Base-by-base conservation (phyloP, 1,140 invertebrate species). In the Theocolax elegans region DNA sequence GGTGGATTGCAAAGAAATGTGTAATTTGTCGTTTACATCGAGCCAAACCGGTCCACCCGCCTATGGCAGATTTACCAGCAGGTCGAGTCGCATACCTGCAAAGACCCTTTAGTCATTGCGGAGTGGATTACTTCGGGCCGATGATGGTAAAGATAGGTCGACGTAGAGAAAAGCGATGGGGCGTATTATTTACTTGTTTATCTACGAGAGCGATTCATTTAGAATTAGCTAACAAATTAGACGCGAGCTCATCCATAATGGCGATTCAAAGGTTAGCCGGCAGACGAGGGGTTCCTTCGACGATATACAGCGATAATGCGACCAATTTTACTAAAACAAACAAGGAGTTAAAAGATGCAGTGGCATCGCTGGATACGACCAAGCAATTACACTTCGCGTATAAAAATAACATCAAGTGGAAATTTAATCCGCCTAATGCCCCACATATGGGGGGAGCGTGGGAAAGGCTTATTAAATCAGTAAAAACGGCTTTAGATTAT, bases 161-260 rank as follows among this genome's bases (percentile, higher is more conserved):
- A n/a, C 60, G 74, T 0, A 66, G 19, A 13, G 71, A 80, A 19
- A 85, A 83, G 48, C 46, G 77, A 13, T 85, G 75, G 48, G 72
- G 81, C 6, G 77, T 71, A 9, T 27, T 87, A 4, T 81, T 81
- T 17, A 77, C 73, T 0, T 79, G 76, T 46, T 21, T 79, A n/a
- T 71, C 71, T 7, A 72, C 73, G 0, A 25, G 75, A 38, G 80
- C 77, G 0, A 68, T 79, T 8, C 75, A 80, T 17, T n/a, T 81
- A 4, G 76, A 81, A 60, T 8, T 80, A 0, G 76, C 74, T 0
- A 3, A 42, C 10, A 62, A 44, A 15, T 65, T 79, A 10, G 73
- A 67, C 6, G 65, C 72, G 0, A 74, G 76, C 13, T 74, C 76
- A 0, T 44, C 72, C 12, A 75, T 80, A 12, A 75, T 76, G 64